These are phyloP conservation scores for Elaphurus davidianus DNA, from an alignment of 2,113 vertebrate species.

Conservation along the genomic window DNA sequence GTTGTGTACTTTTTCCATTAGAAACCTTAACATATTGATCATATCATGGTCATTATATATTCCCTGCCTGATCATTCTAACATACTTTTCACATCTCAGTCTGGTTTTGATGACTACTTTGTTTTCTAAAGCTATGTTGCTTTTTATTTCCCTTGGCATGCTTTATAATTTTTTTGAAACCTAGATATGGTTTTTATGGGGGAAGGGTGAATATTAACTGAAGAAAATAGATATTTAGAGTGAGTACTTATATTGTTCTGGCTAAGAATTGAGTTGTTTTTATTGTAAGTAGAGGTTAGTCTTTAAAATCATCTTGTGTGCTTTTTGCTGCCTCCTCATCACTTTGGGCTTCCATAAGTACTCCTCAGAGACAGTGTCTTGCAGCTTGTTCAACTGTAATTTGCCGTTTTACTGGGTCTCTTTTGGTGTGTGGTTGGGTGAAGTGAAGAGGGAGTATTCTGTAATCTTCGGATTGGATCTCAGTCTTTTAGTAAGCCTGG, in stretches of 20 bases:
- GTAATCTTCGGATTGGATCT: not conserved
- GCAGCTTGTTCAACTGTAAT: not conserved
- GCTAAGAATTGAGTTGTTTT: not conserved
- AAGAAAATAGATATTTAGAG: not conserved
- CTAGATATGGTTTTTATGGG: not conserved
- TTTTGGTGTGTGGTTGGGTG: not conserved
- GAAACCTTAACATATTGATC: not conserved
- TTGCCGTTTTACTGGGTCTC: not conserved
- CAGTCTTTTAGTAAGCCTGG: not conserved
- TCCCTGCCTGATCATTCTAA: not conserved
- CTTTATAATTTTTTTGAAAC: not conserved
- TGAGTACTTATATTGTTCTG: not conserved
- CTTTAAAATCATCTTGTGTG: not conserved
- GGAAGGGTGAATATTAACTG: not conserved
- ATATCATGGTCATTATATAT: not conserved
- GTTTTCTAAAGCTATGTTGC: not conserved
- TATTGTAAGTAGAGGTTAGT: not conserved
- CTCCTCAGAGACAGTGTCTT: not conserved
- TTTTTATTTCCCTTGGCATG: not conserved
- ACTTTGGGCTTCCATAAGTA: not conserved
- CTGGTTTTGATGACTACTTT: not conserved
- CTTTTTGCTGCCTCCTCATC: not conserved
- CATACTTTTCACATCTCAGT: not conserved
- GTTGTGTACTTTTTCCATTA: not conserved
- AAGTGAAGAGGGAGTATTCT: not conserved